phyloP scores from a whole-genome alignment of 2,113 vertebrate genomes.

The Thamnophis sirtalis region DNA sequence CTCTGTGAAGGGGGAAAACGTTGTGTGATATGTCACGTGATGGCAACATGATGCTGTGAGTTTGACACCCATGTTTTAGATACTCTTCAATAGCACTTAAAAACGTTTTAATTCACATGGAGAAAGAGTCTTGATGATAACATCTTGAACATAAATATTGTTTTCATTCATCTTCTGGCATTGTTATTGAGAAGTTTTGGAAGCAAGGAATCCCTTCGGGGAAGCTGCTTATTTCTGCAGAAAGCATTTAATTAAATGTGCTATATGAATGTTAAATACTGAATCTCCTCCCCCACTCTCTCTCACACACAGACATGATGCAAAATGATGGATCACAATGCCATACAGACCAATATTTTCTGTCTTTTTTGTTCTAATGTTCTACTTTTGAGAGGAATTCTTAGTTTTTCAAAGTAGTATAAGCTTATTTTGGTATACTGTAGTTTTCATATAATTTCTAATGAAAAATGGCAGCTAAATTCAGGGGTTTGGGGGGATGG shows the following conservation, averaged over 20 bases:
- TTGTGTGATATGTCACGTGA: too few relatives aligned
- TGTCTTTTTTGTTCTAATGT: background rate
- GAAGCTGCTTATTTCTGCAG: background rate
- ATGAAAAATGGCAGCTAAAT: background rate
- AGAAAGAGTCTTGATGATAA: background rate
- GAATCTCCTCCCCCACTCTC: background rate
- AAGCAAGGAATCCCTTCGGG: background rate
- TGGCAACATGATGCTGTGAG: fast-evolving
- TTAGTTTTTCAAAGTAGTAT: background rate
- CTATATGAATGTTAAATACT: background rate
- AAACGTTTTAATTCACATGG: constrained; percentile 14
- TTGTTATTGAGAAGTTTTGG: background rate
- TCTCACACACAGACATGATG: background rate
- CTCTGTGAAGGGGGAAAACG: too few relatives aligned
- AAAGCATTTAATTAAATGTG: background rate
- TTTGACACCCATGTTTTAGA: too few relatives aligned
- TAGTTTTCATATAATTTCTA: background rate
- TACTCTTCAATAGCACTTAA: background rate
- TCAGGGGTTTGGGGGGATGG: background rate
- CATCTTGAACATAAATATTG: background rate
- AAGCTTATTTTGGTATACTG: background rate
- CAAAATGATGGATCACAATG: background rate
- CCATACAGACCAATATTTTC: background rate
- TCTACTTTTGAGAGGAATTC: background rate
- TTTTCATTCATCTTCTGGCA: background rate